These are phyloP conservation scores for Pissodes strobi DNA, from an alignment of 1,140 invertebrate species.

Conservation along the genomic window DNA sequence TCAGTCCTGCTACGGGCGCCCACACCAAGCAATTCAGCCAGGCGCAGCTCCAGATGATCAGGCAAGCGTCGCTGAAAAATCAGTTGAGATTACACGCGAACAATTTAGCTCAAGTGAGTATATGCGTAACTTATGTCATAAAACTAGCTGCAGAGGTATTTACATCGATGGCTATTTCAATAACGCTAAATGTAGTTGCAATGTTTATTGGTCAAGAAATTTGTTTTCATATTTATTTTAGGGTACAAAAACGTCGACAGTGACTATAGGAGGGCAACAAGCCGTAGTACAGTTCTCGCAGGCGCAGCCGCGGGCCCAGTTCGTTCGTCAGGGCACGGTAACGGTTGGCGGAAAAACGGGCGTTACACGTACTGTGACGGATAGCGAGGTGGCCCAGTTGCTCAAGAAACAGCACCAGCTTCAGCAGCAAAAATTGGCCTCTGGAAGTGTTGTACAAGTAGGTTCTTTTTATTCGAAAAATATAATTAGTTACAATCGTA, in stretches of 20 bases:
- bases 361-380: slow-evolving; percentile 64
- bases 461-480: not conserved
- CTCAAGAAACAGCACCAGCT: slow-evolving; percentile 69
- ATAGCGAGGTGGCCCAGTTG: slow-evolving; percentile 72
- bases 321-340: slow-evolving; percentile 53
- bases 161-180: no score
- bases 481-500: not conserved
- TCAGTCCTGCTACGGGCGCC: slow-evolving; percentile 56
- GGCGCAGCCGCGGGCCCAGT: slow-evolving; percentile 49
- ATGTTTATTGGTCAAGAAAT: no score
- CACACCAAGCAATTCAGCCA: slow-evolving; percentile 59
- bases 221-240: slow-evolving; percentile 37
- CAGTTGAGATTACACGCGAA: slow-evolving; percentile 57
- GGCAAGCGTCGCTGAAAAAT: slow-evolving; percentile 51
- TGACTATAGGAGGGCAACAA: slow-evolving; percentile 50
- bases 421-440: slow-evolving; percentile 60
- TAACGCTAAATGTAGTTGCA: no score
- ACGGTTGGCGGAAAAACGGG: slow-evolving; percentile 53
- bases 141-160: no score
- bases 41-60: slow-evolving; percentile 58
- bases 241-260: slow-evolving; percentile 50
- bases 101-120: slow-evolving; percentile 49
- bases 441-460: slow-evolving; percentile 54
- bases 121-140: no score
- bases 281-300: slow-evolving; percentile 54